A percentile compares a stretch with the other conserved stretches of the same genome.
These are phyloP conservation scores for Monochamus saltuarius DNA, from an alignment of 1,140 invertebrate genomes.

Conservation along the genomic window DNA sequence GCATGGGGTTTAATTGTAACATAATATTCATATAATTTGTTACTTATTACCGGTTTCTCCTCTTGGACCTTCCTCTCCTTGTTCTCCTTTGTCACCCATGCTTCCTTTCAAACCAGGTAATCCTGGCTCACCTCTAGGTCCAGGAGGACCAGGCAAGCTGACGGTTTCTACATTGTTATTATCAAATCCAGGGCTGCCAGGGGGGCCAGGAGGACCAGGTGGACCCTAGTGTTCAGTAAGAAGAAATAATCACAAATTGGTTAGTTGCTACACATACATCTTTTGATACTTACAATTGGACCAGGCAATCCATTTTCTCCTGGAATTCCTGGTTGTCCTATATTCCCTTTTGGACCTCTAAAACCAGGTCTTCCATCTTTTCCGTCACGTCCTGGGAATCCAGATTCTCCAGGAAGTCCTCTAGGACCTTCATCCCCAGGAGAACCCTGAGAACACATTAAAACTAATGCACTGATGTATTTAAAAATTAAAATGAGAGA, in stretches of 20 bases:
- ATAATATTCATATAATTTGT: too few species aligned
- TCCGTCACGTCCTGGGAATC: conserved; percentile 33
- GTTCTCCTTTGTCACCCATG: conserved; percentile 52
- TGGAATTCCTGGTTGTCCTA: conserved; percentile 26
- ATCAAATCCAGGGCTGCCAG: conserved; percentile 33
- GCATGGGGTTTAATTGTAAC: too few species aligned
- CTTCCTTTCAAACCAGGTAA: conserved; percentile 52
- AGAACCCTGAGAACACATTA: conserved; percentile 27
- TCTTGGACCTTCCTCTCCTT: conserved; percentile 46
- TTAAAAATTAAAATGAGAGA: too few species aligned
- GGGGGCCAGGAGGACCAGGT: conserved; percentile 49
- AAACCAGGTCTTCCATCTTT: conserved; percentile 39
- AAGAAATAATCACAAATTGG: background rate
- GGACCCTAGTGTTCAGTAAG: conserved; percentile 26
- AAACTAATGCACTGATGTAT: too few species aligned
- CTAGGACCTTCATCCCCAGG: conserved; percentile 36
- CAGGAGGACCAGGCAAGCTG: conserved; percentile 42
- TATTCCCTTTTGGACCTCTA: conserved; percentile 25
- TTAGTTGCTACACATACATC: background rate
- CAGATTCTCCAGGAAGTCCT: conserved; percentile 32
- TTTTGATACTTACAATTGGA: conserved; percentile 22
- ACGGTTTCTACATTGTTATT: conserved; percentile 28
- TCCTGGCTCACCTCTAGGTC: conserved; percentile 49
- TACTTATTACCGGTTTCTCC: conserved; percentile 46
- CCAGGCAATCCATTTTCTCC: conserved; percentile 39